A percentile compares a stretch with the other conserved stretches of the same genome.
Conservation (phyloP, 1,140 invertebrate species). For the Mycetomoellerius zeteki region DNA sequence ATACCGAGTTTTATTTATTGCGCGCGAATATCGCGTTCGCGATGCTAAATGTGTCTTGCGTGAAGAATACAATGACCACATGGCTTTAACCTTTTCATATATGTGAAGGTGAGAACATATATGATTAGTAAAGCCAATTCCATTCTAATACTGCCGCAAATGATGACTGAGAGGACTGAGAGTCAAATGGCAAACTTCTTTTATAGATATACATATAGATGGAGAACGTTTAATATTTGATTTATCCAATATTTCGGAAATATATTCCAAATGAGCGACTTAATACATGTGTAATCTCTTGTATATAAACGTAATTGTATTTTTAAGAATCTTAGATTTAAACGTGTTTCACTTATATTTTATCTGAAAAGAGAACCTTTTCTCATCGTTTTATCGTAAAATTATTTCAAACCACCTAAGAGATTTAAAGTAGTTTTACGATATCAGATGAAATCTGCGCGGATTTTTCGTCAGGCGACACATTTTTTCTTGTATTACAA, state of each 20-base stretch:
- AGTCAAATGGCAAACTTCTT: neutral
- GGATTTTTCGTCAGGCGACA: neutral
- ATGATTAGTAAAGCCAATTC: neutral
- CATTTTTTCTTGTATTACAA: neutral
- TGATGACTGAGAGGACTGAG: neutral
- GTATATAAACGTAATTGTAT: neutral
- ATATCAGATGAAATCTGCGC: neutral
- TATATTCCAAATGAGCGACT: neutral
- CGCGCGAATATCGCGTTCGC: neutral
- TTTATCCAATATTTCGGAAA: neutral
- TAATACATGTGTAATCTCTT: no score
- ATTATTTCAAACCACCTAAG: neutral
- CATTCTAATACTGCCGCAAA: neutral
- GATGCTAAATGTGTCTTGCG: slow-evolving; percentile 15
- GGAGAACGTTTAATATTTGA: neutral
- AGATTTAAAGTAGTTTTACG: no score
- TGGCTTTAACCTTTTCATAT: slow-evolving; percentile 15
- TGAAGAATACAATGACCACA: slow-evolving; percentile 34
- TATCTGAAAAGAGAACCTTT: neutral
- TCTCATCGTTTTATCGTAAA: neutral
- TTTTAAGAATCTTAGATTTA: neutral
- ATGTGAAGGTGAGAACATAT: neutral
- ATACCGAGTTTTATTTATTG: slow-evolving; percentile 28
- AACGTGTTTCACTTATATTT: neutral
- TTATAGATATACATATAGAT: neutral